Percentiles rank a stretch among this genome's conserved stretches.
These are phyloP conservation scores for Carcinoscorpius rotundicauda DNA, from an alignment of 1,140 invertebrate genomes.

Conservation along the genomic window DNA sequence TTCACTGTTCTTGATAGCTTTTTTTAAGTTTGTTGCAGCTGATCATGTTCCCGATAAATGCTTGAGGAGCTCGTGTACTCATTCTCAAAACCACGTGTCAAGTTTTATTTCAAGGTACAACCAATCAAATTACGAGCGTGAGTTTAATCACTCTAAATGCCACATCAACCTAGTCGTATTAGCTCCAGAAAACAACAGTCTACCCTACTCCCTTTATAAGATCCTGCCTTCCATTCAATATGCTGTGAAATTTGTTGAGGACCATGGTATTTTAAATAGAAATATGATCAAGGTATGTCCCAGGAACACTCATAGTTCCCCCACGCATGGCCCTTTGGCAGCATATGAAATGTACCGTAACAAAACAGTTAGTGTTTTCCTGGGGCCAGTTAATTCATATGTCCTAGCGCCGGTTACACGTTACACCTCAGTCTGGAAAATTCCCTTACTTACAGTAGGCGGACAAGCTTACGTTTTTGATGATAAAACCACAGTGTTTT, in stretches of 20 bases:
- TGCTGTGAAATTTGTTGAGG: constrained; percentile 40
- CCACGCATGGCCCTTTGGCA: constrained; percentile 56
- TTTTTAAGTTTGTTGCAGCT: no score
- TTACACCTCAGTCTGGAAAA: constrained; percentile 71
- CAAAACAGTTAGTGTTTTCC: constrained; percentile 56
- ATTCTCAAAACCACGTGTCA: no score
- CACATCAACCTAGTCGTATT: constrained; percentile 45
- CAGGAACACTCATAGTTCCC: constrained; percentile 60
- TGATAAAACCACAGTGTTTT: constrained; percentile 48
- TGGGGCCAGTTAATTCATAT: constrained; percentile 82
- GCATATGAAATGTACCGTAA: constrained; percentile 59
- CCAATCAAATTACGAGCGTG: no score
- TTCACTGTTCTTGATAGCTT: no score
- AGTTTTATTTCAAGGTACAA: no score
- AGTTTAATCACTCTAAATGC: no score
- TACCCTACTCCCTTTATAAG: constrained; percentile 50
- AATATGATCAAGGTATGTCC: constrained; percentile 45
- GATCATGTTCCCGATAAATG: no score
- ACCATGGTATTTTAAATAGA: no score
- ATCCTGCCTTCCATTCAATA: constrained; percentile 58
- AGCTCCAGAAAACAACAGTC: constrained; percentile 45
- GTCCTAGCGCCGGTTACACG: constrained; percentile 76
- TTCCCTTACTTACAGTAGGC: constrained; percentile 71
- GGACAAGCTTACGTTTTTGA: constrained; percentile 66
- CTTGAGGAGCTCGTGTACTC: no score